Base-by-base conservation (phyloP, 2,888 invertebrate species). In the Subacronicta megacephala region DNA sequence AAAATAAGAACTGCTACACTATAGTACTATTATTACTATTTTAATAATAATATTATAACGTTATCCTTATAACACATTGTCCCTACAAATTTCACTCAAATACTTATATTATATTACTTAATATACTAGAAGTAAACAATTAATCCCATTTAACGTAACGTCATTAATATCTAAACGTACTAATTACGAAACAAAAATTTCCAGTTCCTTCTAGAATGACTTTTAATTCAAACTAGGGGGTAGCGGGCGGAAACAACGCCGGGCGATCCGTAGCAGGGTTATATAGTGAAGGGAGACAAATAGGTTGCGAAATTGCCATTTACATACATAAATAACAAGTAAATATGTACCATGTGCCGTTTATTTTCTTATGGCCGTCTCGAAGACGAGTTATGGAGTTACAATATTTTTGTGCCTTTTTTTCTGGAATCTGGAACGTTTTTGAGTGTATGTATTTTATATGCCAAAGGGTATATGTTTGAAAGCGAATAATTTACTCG, bases 271-370 rank as follows among this genome's bases (percentile, higher is more conserved):
- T 65, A 81, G 76, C n/a, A 61, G 71, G 62, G 61, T 78, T 80
- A 79, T 73, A 81, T 72, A 77, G 74, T 72, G 72, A 55, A 66
- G 68, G 71, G 76, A 80, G 80, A 84, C 82, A 81, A 84, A 86
- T 82, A 83, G 79, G 75, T 83, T 80, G 77, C 84, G 43, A 79
- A 82, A 84, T 84, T 78, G 80, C 81, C 77, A 82, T 85, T 82
- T 80, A 78, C 79, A 81, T 78, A 74, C 77, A 77, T 77, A 66
- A 67, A 73, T 71, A 71, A 70, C 69, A 45, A 53, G 65, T 37
- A 64, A 74, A 70, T 66, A 64, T 63, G 49, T 69, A 65, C 70
- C 59, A 61, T 65, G 59, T 67, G 73, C 56, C 52, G 74, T 67
- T 67, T 75, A 76, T 75, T 65, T 73, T 76, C 64, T 65, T 68